Conservation (phyloP, 1,140 invertebrate species). For the Chrysomallon squamiferum region DNA sequence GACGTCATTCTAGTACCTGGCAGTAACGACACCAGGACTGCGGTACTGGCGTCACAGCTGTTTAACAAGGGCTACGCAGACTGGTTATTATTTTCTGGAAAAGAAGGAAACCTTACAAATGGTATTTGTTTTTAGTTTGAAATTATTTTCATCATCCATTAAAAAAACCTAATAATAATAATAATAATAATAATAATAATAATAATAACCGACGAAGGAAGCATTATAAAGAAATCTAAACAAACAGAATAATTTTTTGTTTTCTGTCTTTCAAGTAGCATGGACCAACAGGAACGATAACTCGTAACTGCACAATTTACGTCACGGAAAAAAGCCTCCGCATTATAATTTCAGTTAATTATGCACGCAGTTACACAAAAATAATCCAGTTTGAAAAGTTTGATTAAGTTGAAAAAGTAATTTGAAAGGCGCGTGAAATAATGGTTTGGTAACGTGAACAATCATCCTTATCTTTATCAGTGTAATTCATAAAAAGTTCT, state of each 20-base stretch:
- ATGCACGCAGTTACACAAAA: no score
- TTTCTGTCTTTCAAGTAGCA: neutral
- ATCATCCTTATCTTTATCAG: no score
- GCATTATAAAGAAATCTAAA: neutral
- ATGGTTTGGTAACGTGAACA: no score
- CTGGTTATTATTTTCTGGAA: constrained; percentile 43
- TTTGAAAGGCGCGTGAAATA: no score
- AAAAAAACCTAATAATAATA: neutral
- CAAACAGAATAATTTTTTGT: neutral
- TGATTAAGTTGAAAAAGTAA: no score
- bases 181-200: neutral
- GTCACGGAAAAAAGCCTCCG: no score
- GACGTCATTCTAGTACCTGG: constrained; percentile 47
- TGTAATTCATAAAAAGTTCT: no score
- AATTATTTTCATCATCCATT: neutral
- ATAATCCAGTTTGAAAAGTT: no score
- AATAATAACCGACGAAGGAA: neutral
- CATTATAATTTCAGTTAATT: no score
- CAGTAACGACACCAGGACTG: constrained; percentile 45
- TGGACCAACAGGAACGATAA: no score
- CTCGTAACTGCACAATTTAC: no score
- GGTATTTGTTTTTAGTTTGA: neutral
- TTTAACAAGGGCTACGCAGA: constrained; percentile 38
- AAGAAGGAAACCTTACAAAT: constrained; percentile 37
- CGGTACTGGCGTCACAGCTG: constrained; percentile 33